Evolutionary conservation across 2,113 vertebrate genomes (phyloP).

Genomic region (Gobiocypris rarus): DNA sequence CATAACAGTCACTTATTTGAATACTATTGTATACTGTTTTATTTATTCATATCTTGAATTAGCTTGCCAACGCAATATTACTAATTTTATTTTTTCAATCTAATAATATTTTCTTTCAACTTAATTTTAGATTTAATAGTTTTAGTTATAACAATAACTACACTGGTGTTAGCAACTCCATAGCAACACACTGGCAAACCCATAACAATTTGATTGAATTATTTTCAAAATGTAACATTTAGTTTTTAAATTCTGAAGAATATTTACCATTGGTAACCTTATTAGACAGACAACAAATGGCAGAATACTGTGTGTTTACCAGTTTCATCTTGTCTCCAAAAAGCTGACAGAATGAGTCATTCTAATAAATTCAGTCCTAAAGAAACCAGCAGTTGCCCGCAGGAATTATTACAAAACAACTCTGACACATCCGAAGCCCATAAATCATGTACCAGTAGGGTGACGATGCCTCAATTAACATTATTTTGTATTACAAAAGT

Average conservation of each 20-base stretch:
- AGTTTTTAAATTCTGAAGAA: neutral
- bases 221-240: neutral
- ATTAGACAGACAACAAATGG: conserved; percentile 20
- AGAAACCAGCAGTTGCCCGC: conserved; percentile 39
- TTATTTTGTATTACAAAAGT: neutral
- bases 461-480: neutral
- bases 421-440: conserved; percentile 11
- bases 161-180: no score
- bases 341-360: conserved; percentile 45
- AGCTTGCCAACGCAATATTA: no score
- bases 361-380: conserved; percentile 7
- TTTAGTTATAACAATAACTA: no score
- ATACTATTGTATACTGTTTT: no score
- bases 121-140: no score
- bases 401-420: conserved; percentile 42
- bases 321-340: conserved; percentile 39
- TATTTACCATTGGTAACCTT: neutral
- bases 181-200: no score
- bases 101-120: no score
- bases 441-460: conserved; percentile 37
- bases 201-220: no score
- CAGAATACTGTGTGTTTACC: conserved; percentile 16
- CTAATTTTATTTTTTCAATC: no score
- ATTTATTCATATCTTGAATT: no score
- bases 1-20: no score